Conservation (phyloP, 1,140 invertebrate species). For the Gonatopus flavifemur region DNA sequence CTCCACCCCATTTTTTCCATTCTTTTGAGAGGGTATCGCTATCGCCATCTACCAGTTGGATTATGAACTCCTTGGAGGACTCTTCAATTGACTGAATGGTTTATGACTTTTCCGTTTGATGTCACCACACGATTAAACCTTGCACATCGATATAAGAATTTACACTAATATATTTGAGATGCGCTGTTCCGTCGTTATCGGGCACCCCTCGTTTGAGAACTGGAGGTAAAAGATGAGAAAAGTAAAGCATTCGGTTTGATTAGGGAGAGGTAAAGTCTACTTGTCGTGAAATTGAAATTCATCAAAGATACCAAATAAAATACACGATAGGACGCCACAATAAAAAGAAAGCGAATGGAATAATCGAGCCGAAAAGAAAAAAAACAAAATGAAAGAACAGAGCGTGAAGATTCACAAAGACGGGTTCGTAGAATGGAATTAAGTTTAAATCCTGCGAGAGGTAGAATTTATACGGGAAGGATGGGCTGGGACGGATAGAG, state of each 20-base stretch:
- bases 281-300: not conserved
- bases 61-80: constrained; percentile 41
- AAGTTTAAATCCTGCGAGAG: constrained; percentile 46
- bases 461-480: constrained; percentile 47
- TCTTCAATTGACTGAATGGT: constrained; percentile 29
- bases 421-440: constrained; percentile 35
- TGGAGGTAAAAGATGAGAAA: too few species aligned
- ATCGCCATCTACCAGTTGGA: constrained; percentile 53
- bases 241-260: too few species aligned
- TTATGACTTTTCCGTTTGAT: constrained; percentile 40
- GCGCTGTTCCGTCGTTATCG: too few species aligned
- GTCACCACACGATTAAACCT: constrained; percentile 38
- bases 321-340: not conserved
- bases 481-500: constrained; percentile 24
- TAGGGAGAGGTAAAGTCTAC: too few species aligned
- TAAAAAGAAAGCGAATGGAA: not conserved
- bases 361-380: constrained; percentile 4
- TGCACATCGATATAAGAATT: too few species aligned
- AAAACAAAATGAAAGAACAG: constrained; percentile 5
- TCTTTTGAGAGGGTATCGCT: constrained; percentile 48
- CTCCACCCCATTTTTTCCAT: constrained; percentile 59
- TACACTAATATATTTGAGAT: too few species aligned
- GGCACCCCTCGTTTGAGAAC: too few species aligned
- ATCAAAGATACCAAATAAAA: not conserved
- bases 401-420: constrained; percentile 20